These are phyloP conservation scores for Erebia palarica DNA, from an alignment of 2,888 invertebrate species.

Conservation along the genomic window DNA sequence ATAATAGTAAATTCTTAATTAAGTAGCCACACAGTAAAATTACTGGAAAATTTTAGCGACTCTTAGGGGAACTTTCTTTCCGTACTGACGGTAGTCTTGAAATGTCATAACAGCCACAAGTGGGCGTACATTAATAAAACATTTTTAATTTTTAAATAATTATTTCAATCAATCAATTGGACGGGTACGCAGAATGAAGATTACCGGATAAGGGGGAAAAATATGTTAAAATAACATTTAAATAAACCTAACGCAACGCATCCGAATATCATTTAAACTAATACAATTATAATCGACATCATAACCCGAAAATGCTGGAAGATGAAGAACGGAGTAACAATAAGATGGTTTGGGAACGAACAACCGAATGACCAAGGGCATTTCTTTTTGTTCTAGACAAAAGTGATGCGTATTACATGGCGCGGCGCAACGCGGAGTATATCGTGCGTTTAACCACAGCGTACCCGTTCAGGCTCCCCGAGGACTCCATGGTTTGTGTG, in stretches of 20 bases:
- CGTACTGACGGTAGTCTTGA: too few relatives aligned
- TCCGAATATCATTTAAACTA: slow-evolving; percentile 1
- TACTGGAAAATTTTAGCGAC: neutral
- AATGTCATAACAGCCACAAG: too few relatives aligned
- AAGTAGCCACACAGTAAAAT: neutral
- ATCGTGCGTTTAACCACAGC: slow-evolving; percentile 73
- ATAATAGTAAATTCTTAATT: too few relatives aligned
- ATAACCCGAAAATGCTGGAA: slow-evolving; percentile 14
- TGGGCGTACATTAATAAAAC: too few relatives aligned
- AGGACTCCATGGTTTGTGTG: slow-evolving; percentile 70
- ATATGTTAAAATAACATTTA: neutral
- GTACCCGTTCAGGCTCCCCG: slow-evolving; percentile 75
- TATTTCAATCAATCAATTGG: neutral
- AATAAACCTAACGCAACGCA: neutral
- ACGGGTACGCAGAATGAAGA: neutral
- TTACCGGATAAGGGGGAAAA: neutral
- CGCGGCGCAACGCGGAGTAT: slow-evolving; percentile 73
- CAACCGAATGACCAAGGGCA: slow-evolving; percentile 65
- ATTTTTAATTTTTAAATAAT: too few relatives aligned
- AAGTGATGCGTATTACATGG: slow-evolving; percentile 65
- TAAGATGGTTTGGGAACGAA: slow-evolving; percentile 35
- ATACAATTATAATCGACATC: slow-evolving; percentile 17
- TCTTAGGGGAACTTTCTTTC: too few relatives aligned
- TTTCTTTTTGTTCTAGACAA: slow-evolving; percentile 79
- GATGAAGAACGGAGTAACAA: slow-evolving; percentile 32